These are phyloP conservation scores for Hymenopus coronatus DNA, from an alignment of 2,888 invertebrate genomes.

Conservation along the genomic window DNA sequence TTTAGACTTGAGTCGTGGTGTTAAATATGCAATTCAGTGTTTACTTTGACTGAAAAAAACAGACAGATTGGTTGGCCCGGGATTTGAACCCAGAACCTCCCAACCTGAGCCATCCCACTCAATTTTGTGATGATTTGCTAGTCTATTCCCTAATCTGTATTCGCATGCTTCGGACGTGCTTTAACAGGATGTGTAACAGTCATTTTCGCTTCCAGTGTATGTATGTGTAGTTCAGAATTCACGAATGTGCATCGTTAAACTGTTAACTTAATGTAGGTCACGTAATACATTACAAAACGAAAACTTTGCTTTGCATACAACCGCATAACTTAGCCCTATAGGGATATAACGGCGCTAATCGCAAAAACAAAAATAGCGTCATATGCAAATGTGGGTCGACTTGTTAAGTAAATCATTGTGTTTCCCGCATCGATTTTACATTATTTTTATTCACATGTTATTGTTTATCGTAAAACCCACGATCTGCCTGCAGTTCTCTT, in stretches of 20 bases:
- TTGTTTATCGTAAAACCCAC: background rate
- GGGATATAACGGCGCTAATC: background rate
- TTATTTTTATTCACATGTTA: background rate
- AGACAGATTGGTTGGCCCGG: too few relatives aligned
- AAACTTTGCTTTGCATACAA: background rate
- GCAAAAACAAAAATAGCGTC: background rate
- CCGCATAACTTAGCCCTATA: background rate
- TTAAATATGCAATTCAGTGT: too few relatives aligned
- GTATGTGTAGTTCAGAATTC: background rate
- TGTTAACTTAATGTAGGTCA: background rate
- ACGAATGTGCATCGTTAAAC: background rate
- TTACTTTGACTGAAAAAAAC: too few relatives aligned
- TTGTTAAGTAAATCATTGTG: background rate
- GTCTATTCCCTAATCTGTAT: background rate
- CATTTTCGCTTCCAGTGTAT: background rate
- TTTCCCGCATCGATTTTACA: background rate
- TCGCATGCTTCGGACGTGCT: background rate
- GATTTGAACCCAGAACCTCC: too few relatives aligned
- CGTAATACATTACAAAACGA: background rate
- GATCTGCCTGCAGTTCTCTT: background rate
- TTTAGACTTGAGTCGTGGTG: too few relatives aligned
- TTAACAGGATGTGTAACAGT: background rate
- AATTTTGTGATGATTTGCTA: too few relatives aligned
- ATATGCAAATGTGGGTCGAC: background rate
- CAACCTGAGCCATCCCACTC: too few relatives aligned